Evolutionary conservation across 2,888 invertebrate genomes (phyloP), one percentile per base, ranked within the genome.

Genomic region (Spodoptera picta): DNA sequence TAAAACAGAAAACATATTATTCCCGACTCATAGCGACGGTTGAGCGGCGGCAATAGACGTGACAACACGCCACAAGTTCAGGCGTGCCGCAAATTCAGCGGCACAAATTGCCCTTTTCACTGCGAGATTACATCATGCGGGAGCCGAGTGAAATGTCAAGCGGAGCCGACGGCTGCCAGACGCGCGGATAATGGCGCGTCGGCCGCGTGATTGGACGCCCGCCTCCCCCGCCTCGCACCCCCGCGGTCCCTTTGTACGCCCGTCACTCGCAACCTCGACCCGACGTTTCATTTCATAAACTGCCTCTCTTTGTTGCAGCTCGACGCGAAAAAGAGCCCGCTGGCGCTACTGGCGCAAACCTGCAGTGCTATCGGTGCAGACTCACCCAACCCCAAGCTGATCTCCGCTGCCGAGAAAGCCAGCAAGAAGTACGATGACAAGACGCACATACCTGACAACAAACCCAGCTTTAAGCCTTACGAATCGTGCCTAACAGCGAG

Each of bases 311-410:
- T 94, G 91, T 97, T 97, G 77, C 97, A 99, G 99, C 95, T 99
- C 96, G 99, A 99, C 95, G 98, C 98, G 76, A 99, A 99, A 95
- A 99, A 99, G 95, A 99, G 98, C 95, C 99, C 99, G 19, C 95
- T 99, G 91, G 99, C 99, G 53, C 95, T 99, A 69, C 95, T 99
- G 83, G 99, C 99, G 57, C 99, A 99, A 92, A 99, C 99, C 59
- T 99, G 99, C 95, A 99, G 98, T 90, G 99, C 98, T 87, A 99
- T 99, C 86, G 99, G 99, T 73, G 97, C 98, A 5, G 99, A 99
- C 91, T 95, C 97, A 31, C 97, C 98, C 56, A 97, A 97, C 88
- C 96, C 97, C 59, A 97, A 97, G 85, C 95, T 97, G 65, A 95
- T 97, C 79, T 96, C 97, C 76, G 96, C 97, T 64, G 96, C 96